These are phyloP conservation scores for Syngnathus acus DNA, from an alignment of 2,797 vertebrate species.

Conservation along the genomic window DNA sequence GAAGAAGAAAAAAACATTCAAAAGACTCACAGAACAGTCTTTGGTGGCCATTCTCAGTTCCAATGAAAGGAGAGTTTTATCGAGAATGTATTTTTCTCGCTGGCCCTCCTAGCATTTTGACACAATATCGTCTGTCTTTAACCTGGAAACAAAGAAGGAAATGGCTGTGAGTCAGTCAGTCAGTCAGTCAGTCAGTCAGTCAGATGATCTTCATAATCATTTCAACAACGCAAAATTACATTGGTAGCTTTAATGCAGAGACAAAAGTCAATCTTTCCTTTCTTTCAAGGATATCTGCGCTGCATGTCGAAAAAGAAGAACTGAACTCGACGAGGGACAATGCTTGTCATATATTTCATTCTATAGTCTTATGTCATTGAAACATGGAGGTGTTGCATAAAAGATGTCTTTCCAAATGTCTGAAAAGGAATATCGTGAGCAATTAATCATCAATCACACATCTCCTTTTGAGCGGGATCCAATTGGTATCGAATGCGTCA, in stretches of 20 bases:
- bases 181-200: too few species aligned
- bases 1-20: neutral
- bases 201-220: neutral
- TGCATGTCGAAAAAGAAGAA: too few species aligned
- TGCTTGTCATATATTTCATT: neutral
- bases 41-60: neutral
- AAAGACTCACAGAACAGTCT: neutral
- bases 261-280: neutral
- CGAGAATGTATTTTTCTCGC: slow-evolving; percentile 67
- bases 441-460: too few species aligned
- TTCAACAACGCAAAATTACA: neutral
- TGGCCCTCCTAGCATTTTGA: slow-evolving; percentile 72
- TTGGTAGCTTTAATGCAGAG: slow-evolving; percentile 33
- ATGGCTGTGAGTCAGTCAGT: neutral
- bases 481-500: too few species aligned
- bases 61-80: slow-evolving; percentile 35
- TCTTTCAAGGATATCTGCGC: too few species aligned
- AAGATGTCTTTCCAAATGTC: too few species aligned
- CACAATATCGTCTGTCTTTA: slow-evolving; percentile 70
- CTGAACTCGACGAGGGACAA: neutral
- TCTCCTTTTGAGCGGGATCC: too few species aligned
- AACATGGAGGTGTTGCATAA: too few species aligned
- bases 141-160: slow-evolving; percentile 35
- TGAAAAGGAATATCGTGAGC: too few species aligned
- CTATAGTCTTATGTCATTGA: neutral